Percentiles rank a stretch among this genome's conserved stretches.
Evolutionary conservation across 2,113 vertebrate species (phyloP).

Genomic region (Cinclus cinclus): DNA sequence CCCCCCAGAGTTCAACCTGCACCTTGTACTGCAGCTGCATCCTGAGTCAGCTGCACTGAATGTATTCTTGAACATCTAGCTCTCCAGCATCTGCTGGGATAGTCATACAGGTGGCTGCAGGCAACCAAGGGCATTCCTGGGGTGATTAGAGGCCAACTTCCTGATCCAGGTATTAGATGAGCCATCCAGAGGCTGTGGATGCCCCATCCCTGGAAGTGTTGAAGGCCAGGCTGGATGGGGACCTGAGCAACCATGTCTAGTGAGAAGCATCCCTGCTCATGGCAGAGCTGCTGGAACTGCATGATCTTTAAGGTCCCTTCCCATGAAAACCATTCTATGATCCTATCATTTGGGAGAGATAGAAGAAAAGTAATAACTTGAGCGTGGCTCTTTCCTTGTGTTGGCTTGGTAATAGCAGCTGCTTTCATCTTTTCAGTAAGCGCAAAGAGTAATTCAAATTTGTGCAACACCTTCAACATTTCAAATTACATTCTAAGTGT

Average conservation of each 20-base stretch:
- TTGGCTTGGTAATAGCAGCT: background rate
- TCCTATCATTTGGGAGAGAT: background rate
- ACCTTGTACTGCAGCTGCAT: background rate
- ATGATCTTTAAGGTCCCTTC: background rate
- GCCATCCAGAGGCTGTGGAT: background rate
- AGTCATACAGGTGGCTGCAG: background rate
- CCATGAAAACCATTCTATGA: background rate
- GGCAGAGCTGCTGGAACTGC: background rate
- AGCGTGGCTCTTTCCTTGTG: accelerated
- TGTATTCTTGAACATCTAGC: background rate
- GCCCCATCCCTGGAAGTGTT: background rate
- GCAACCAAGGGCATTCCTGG: background rate
- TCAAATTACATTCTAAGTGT: background rate
- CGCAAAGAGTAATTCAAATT: background rate
- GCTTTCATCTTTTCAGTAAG: background rate
- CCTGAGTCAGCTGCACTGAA: background rate
- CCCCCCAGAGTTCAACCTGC: background rate
- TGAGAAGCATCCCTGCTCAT: background rate
- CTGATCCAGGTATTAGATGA: background rate
- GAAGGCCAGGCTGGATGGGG: background rate
- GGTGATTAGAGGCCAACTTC: background rate
- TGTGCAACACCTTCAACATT: background rate
- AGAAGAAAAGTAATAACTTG: background rate
- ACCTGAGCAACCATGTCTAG: too few relatives aligned
- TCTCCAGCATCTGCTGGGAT: background rate